Base-by-base conservation (phyloP, 2,113 vertebrate genomes). In the Spermophilus dauricus region DNA sequence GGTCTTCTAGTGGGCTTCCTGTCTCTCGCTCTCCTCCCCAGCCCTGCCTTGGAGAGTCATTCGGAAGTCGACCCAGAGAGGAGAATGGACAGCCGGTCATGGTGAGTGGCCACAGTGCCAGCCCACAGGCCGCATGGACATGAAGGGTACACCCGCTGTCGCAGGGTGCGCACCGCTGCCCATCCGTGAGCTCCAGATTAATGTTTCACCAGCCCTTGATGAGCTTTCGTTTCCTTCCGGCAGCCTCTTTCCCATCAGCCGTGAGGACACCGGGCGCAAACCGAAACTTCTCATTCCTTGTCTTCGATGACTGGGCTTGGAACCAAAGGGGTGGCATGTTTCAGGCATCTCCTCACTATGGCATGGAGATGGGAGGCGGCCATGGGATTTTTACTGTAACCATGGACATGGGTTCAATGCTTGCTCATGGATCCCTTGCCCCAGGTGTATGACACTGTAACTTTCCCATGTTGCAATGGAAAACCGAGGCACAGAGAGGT, bases 181-280 rank as follows among this genome's bases (percentile, higher is more conserved):
- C 96, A 91, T 96, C 97, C 73, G 3, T 97, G 95, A 93, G 91
- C 24, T 3, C 67, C 61, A 53, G 97, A 97, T 98, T 98, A 98
- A 98, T 98, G 73, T 98, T 97, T 98, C 76, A 92, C 98, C 90
- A 98, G 90, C 72, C 91, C 85, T 90, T 86, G 83, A 92, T 96
- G 97, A 81, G 78, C 83, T 94, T 84, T 48, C 2, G 0, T 91
- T 97, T 97, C 94, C 95, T 98, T 97, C 95, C 91, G 69, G 92
- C 70, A 22, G 48, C 78, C 72, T 87, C 87, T 48, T 95, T 97
- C 95, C 89, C 95, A 92, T 95, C 80, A 2, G 30, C 56, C 61
- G 56, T 0, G 28, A 48, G 58, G 91, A 82, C 24, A 5, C 39
- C 32, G 53, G 53, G 61, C 24, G 24, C 45, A 75, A 42, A 42